phyloP scores from a whole-genome alignment of 2,113 vertebrate genomes.

The Meriones unguiculatus region DNA sequence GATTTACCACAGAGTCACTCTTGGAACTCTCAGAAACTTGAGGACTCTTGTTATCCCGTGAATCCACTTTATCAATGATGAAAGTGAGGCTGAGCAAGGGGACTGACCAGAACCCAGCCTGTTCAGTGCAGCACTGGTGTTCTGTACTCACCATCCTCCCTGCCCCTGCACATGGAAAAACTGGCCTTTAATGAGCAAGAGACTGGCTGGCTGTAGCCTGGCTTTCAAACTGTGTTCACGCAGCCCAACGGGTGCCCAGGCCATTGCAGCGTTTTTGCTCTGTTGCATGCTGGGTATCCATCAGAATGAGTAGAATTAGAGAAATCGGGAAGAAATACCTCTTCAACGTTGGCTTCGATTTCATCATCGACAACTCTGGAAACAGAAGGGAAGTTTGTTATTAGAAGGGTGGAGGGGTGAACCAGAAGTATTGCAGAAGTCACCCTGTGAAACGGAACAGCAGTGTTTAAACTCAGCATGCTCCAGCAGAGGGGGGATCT shows the following conservation, averaged over 20 bases:
- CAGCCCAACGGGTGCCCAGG: not conserved
- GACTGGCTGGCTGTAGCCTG: not conserved
- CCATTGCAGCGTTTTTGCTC: not conserved
- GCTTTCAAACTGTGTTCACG: not conserved
- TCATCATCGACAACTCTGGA: conserved; percentile 88
- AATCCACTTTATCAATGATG: not conserved
- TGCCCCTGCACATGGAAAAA: rapidly evolving
- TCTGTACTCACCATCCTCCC: not conserved
- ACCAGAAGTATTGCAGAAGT: not conserved
- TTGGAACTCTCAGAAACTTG: not conserved
- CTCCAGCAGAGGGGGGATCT: no score
- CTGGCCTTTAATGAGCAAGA: not conserved
- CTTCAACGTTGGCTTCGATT: conserved; percentile 87
- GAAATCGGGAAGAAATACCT: conserved; percentile 80
- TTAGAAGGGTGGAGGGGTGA: rapidly evolving
- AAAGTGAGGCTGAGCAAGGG: not conserved
- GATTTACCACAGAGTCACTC: not conserved
- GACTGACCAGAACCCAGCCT: rapidly evolving
- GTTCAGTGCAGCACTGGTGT: not conserved
- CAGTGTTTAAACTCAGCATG: not conserved
- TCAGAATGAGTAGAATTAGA: not conserved
- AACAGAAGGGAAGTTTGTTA: conserved; percentile 67
- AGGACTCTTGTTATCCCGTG: not conserved
- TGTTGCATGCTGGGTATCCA: not conserved
- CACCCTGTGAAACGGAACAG: not conserved